Percentiles rank a stretch among this genome's conserved stretches.
These are phyloP conservation scores for Podarcis siculus DNA, from an alignment of 2,797 vertebrate genomes.

Conservation along the genomic window DNA sequence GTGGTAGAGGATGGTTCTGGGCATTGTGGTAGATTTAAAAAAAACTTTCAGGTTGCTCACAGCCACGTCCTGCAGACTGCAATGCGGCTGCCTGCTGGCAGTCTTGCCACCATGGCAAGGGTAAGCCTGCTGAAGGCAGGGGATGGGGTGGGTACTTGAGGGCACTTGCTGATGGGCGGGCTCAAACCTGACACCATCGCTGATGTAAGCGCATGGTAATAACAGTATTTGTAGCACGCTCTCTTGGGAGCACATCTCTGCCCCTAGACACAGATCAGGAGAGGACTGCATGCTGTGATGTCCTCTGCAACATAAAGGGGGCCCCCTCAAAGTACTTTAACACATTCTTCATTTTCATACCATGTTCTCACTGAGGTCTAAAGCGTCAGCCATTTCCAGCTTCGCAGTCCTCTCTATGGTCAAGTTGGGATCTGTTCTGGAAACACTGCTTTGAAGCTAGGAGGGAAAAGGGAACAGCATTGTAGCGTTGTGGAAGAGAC, in stretches of 20 bases:
- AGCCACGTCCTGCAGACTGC: neutral
- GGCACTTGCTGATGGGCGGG: neutral
- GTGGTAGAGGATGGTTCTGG: no score
- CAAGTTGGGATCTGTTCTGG: neutral
- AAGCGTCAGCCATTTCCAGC: conserved; percentile 58
- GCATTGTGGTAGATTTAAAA: no score
- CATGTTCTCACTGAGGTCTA: conserved; percentile 79
- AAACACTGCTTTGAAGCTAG: conserved; percentile 57
- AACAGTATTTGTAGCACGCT: neutral
- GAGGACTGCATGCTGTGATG: neutral
- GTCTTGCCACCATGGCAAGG: no score
- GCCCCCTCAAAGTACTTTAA: neutral
- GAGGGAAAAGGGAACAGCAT: no score
- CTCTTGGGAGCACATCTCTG: neutral
- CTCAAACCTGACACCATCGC: accelerated
- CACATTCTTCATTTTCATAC: conserved; percentile 45
- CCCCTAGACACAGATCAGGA: neutral
- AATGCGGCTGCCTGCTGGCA: accelerated
- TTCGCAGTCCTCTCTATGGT: conserved; percentile 46
- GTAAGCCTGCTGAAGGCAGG: no score
- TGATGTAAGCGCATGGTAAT: neutral
- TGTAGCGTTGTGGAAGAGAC: no score
- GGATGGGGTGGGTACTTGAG: no score
- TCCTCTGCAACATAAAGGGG: neutral
- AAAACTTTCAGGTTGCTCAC: no score